These are phyloP conservation scores for Pollenia griseotomentosa DNA, from an alignment of 2,888 invertebrate species.

Conservation along the genomic window DNA sequence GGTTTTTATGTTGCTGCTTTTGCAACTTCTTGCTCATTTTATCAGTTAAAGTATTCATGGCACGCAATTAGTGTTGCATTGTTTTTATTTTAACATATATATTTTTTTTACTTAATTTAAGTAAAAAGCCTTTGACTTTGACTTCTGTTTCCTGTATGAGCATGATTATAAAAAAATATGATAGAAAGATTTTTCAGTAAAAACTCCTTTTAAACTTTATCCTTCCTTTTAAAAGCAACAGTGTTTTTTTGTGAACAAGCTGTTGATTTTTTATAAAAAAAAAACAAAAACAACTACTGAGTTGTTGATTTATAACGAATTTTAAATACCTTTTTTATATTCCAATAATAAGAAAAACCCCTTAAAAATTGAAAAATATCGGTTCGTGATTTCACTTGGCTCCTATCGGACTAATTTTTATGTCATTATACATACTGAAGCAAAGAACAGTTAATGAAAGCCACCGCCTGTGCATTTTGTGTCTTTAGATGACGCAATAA, in stretches of 20 bases:
- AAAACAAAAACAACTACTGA: neutral
- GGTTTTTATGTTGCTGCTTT: constrained; percentile 37
- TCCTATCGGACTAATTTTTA: too few relatives aligned
- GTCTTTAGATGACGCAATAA: too few relatives aligned
- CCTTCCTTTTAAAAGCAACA: constrained; percentile 63
- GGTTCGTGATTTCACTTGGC: too few relatives aligned
- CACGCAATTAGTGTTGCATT: constrained; percentile 82
- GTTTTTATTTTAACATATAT: constrained; percentile 72
- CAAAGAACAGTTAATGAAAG: too few relatives aligned
- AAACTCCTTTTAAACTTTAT: constrained; percentile 58
- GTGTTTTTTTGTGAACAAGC: constrained; percentile 23
- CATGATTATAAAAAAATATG: constrained; percentile 21
- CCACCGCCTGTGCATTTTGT: too few relatives aligned
- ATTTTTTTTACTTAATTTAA: constrained; percentile 55
- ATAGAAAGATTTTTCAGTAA: constrained; percentile 15
- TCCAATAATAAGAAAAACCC: too few relatives aligned
- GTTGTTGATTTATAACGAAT: constrained; percentile 23
- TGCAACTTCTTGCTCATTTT: constrained; percentile 55
- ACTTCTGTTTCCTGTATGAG: constrained; percentile 48
- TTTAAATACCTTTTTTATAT: neutral
- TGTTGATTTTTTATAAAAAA: neutral
- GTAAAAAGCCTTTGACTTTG: constrained; percentile 71
- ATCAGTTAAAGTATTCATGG: constrained; percentile 77
- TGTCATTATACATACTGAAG: too few relatives aligned
- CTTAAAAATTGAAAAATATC: too few relatives aligned